A percentile compares a stretch with the other conserved stretches of the same genome.
These are phyloP conservation scores for Dipus sagitta DNA, from an alignment of 2,797 vertebrate genomes.

Conservation along the genomic window DNA sequence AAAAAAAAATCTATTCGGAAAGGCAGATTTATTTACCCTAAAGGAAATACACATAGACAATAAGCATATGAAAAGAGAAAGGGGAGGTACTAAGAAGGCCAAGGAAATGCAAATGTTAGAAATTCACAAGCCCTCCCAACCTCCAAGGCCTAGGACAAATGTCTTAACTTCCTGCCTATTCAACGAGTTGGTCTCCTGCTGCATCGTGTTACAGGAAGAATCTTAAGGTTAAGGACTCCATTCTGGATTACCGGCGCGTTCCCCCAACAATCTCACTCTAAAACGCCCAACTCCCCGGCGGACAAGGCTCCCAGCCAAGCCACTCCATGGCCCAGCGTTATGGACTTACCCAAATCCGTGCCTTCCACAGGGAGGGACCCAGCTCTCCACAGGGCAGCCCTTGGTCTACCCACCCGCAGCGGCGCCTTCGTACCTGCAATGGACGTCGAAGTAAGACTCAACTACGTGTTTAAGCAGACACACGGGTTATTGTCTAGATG, in stretches of 20 bases:
- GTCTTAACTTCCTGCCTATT: too few relatives aligned
- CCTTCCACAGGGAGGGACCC: background rate
- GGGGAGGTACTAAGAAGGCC: accelerated
- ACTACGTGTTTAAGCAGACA: background rate
- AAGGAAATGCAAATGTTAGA: slow-evolving; percentile 51
- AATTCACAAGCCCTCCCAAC: background rate
- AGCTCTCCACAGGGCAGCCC: too few relatives aligned
- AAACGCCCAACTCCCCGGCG: background rate
- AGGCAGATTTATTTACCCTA: background rate
- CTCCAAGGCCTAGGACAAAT: too few relatives aligned
- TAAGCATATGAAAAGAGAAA: slow-evolving; percentile 42
- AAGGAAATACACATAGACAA: slow-evolving; percentile 8
- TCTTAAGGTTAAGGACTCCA: background rate
- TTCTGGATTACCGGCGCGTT: background rate
- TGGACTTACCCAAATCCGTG: background rate
- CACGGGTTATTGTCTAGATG: background rate
- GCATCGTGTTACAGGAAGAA: too few relatives aligned
- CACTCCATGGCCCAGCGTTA: too few relatives aligned
- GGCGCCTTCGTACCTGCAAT: background rate
- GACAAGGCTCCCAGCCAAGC: too few relatives aligned
- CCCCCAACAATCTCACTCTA: background rate
- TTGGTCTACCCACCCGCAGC: background rate
- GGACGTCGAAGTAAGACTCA: background rate
- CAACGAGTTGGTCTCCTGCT: too few relatives aligned
- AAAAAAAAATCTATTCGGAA: background rate